Conservation (phyloP, 1,140 invertebrate species). For the Paralvinella palmiformis region DNA sequence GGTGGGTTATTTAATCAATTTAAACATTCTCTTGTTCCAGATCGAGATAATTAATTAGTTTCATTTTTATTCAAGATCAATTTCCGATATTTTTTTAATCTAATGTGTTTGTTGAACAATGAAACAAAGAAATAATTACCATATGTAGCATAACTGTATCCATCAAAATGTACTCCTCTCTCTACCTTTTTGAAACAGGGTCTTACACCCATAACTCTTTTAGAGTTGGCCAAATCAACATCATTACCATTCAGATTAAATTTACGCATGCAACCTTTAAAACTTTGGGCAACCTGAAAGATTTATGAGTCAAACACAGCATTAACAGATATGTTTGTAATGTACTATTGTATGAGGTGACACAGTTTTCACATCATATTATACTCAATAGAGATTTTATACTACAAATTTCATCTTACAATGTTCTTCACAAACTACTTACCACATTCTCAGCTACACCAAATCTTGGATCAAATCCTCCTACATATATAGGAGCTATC, state of each 20-base stretch:
- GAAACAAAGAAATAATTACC: slow-evolving; percentile 55
- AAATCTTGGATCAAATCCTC: no score
- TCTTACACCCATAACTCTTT: slow-evolving; percentile 66
- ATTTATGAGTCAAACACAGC: neutral
- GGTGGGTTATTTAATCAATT: slow-evolving; percentile 1
- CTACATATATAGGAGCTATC: slow-evolving; percentile 68
- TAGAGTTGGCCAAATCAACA: slow-evolving; percentile 65
- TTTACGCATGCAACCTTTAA: slow-evolving; percentile 76
- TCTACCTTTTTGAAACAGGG: slow-evolving; percentile 83
- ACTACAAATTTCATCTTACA: no score
- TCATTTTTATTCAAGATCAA: neutral
- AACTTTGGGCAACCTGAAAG: slow-evolving; percentile 60
- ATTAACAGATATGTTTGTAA: no score
- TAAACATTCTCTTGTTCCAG: neutral
- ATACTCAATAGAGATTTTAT: neutral
- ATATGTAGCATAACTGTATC: slow-evolving; percentile 74
- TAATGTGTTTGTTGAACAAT: neutral
- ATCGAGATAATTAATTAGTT: neutral
- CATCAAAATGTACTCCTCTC: slow-evolving; percentile 76
- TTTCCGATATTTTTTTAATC: neutral
- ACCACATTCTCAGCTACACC: no score
- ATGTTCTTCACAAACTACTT: no score
- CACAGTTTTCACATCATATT: neutral
- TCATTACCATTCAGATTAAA: slow-evolving; percentile 67
- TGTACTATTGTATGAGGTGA: neutral